These are phyloP conservation scores for Anas bernieri DNA, from an alignment of 2,797 vertebrate species.

Conservation along the genomic window DNA sequence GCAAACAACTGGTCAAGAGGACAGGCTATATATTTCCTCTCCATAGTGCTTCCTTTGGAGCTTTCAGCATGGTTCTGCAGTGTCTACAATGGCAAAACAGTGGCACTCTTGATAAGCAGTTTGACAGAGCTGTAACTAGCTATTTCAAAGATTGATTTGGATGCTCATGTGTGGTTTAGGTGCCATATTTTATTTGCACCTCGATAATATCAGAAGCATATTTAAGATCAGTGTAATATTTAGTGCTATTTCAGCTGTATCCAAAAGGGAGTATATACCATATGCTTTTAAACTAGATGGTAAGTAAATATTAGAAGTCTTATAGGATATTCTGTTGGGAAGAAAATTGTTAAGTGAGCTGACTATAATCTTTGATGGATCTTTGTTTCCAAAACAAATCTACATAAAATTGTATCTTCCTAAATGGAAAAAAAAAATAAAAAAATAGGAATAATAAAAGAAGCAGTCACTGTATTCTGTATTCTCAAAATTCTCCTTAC, in stretches of 20 bases:
- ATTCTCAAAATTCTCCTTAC: neutral
- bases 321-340: neutral
- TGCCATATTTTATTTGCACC: neutral
- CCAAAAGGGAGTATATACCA: neutral
- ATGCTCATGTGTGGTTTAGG: neutral
- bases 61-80: neutral
- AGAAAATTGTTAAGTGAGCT: neutral
- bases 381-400: constrained; percentile 19
- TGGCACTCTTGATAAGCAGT: neutral
- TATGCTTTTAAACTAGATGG: neutral
- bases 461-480: neutral
- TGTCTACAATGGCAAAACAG: neutral
- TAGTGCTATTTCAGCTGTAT: neutral
- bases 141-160: neutral
- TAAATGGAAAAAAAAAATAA: neutral
- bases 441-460: neutral
- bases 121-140: neutral
- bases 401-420: neutral
- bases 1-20: constrained; percentile 72
- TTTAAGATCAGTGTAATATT: neutral
- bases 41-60: neutral
- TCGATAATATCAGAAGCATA: neutral
- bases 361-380: neutral
- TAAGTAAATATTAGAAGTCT: neutral
- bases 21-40: constrained; percentile 46